These are phyloP conservation scores for Pseudococcus viburni DNA, from an alignment of 2,888 invertebrate species.

Conservation along the genomic window DNA sequence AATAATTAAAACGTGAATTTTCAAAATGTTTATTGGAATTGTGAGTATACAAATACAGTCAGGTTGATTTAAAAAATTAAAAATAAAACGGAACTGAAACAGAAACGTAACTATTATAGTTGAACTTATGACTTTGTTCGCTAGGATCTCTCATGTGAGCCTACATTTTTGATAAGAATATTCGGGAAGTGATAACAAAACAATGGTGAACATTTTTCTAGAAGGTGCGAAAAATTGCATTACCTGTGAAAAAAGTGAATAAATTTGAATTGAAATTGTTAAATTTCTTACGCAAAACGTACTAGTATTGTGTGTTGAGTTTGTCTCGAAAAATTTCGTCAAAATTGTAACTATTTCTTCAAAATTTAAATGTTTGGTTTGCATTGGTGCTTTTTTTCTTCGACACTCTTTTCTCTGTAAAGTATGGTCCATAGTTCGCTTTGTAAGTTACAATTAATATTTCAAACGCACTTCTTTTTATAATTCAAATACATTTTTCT, in stretches of 20 bases:
- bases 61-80: too few species aligned
- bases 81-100: not conserved
- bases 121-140: not conserved
- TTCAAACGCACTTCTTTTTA: too few species aligned
- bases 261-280: not conserved
- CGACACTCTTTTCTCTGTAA: too few species aligned
- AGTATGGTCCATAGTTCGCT: too few species aligned
- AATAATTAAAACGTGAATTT: not conserved
- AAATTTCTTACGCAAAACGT: not conserved
- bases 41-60: too few species aligned
- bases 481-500: too few species aligned
- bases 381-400: too few species aligned
- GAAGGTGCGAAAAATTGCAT: not conserved
- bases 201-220: not conserved
- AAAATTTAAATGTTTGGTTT: too few species aligned
- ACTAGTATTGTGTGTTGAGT: not conserved
- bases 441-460: too few species aligned
- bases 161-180: conserved; percentile 1
- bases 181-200: not conserved
- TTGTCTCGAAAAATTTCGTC: too few species aligned
- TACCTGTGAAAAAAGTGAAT: not conserved
- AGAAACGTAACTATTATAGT: not conserved
- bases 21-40: not conserved
- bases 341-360: too few species aligned
- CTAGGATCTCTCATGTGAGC: not conserved